Conservation (phyloP, 2,797 vertebrate species). For the Dicrostonyx torquatus region DNA sequence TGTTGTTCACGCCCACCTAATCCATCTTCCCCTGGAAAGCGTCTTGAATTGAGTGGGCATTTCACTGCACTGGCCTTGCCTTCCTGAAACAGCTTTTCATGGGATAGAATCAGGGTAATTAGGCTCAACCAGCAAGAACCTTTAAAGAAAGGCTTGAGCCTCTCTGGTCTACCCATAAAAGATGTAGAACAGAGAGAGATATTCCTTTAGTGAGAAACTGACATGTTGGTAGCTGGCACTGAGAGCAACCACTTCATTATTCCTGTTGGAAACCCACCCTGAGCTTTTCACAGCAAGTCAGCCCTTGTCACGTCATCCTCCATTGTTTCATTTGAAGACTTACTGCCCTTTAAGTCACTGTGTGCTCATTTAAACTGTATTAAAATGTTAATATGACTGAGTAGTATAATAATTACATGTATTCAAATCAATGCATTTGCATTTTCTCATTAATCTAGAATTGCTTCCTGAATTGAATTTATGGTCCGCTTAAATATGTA, state of each 20-base stretch:
- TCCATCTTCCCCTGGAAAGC: constrained; percentile 24
- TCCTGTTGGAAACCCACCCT: background rate
- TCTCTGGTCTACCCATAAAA: background rate
- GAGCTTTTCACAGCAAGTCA: background rate
- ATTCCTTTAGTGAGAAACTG: background rate
- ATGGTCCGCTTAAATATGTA: background rate
- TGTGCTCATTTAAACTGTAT: background rate
- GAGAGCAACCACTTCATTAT: background rate
- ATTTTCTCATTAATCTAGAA: constrained; percentile 38
- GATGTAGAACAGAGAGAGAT: background rate
- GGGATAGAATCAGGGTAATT: background rate
- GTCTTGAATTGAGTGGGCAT: constrained; percentile 45
- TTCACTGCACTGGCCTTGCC: background rate
- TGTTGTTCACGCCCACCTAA: background rate
- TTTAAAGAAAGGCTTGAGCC: background rate
- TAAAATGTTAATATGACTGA: background rate
- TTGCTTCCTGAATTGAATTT: constrained; percentile 3
- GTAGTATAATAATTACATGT: background rate
- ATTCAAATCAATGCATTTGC: background rate
- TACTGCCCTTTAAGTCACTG: background rate
- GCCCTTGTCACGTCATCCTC: background rate
- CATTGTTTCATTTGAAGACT: background rate
- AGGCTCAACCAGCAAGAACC: background rate
- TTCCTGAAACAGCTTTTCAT: constrained; percentile 8
- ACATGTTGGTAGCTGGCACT: background rate